Evolutionary conservation across 1,140 invertebrate genomes (phyloP).

Genomic region (Holotrichia oblita): DNA sequence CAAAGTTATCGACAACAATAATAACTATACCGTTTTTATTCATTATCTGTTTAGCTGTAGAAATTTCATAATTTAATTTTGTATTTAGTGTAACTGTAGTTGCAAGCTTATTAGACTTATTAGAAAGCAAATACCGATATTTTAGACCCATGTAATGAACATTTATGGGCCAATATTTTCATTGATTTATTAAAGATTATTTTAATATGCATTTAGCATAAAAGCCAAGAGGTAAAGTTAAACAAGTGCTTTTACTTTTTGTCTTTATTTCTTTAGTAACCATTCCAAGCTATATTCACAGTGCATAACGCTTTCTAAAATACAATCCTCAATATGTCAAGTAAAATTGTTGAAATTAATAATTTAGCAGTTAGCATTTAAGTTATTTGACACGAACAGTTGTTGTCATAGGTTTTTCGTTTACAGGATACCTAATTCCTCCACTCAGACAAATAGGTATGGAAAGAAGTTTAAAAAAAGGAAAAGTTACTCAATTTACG

Average conservation of each 20-base stretch:
- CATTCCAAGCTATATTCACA: not conserved
- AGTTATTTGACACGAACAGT: not conserved
- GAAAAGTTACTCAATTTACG: constrained; percentile 24
- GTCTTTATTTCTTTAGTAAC: not conserved
- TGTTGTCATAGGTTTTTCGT: constrained; percentile 17
- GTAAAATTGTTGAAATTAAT: not conserved
- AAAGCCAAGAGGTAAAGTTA: not conserved
- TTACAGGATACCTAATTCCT: constrained; percentile 35
- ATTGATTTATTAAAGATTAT: not conserved
- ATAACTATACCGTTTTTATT: no score
- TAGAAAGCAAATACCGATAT: no score
- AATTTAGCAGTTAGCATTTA: constrained; percentile 19
- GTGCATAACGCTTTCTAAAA: not conserved
- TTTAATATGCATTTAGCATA: not conserved
- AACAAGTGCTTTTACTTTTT: not conserved
- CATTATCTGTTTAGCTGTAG: no score
- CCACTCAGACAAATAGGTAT: constrained; percentile 35
- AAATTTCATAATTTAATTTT: no score
- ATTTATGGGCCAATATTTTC: not conserved
- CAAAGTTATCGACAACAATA: no score
- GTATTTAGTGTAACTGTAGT: no score
- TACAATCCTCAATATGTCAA: not conserved
- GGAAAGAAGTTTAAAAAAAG: constrained; percentile 34
- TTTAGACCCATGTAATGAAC: no score
- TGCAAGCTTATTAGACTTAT: no score